Conservation (phyloP, 2,888 invertebrate species). For the Lucinisca nassula region DNA sequence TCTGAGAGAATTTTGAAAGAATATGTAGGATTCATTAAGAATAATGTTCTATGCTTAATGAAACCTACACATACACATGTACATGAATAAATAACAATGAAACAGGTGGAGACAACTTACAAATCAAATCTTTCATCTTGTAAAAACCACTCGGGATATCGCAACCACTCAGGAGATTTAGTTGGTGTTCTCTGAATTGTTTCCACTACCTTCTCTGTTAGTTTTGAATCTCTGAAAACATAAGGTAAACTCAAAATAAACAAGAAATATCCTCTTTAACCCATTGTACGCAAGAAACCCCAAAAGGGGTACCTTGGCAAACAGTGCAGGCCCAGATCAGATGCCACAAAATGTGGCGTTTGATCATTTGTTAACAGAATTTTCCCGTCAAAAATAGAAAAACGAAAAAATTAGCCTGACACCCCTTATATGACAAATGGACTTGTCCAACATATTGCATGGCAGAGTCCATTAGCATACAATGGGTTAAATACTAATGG, state of each 20-base stretch:
- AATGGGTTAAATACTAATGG: no score
- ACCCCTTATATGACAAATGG: no score
- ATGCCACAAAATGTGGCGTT: background rate
- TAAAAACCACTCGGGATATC: background rate
- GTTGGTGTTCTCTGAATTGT: background rate
- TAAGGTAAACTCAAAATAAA: background rate
- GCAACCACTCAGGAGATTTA: background rate
- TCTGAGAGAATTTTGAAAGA: background rate
- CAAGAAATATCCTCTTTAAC: background rate
- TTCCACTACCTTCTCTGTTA: background rate
- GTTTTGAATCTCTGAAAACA: background rate
- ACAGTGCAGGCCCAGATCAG: background rate
- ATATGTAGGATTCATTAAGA: background rate
- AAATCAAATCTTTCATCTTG: constrained; percentile 3
- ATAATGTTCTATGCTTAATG: background rate
- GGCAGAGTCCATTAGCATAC: no score
- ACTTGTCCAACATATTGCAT: no score
- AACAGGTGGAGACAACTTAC: background rate
- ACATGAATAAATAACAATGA: no score
- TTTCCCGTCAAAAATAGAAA: background rate
- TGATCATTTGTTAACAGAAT: background rate
- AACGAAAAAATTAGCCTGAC: background rate
- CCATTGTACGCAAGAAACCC: background rate
- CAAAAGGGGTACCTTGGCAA: background rate
- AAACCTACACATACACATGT: background rate